Percentiles rank a stretch among this genome's conserved stretches.
phyloP scores from a whole-genome alignment of 2,888 invertebrate genomes.

The Criorhina ranunculi region DNA sequence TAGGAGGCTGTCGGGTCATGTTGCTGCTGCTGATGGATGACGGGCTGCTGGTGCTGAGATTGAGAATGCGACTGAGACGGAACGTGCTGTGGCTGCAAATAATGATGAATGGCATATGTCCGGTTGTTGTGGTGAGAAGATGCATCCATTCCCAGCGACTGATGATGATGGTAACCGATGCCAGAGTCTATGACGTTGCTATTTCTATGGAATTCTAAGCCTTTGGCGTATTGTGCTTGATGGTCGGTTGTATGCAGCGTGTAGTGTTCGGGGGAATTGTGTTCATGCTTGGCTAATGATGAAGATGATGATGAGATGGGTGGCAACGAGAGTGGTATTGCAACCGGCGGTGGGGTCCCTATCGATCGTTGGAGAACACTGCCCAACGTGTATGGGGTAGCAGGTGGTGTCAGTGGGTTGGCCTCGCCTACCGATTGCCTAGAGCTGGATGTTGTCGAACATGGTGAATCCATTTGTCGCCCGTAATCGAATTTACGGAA shows the following conservation, averaged over 20 bases:
- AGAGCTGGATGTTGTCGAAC: slow-evolving; percentile 82
- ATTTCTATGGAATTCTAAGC: slow-evolving; percentile 69
- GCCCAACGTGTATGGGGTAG: slow-evolving; percentile 80
- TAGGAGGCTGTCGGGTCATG: slow-evolving; percentile 70
- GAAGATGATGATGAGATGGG: slow-evolving; percentile 60
- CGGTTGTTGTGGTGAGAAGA: slow-evolving; percentile 59
- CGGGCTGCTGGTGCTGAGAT: slow-evolving; percentile 63
- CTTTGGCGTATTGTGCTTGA: slow-evolving; percentile 62
- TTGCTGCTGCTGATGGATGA: slow-evolving; percentile 62
- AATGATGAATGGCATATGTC: slow-evolving; percentile 74
- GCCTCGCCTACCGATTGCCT: slow-evolving; percentile 79
- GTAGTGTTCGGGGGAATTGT: slow-evolving; percentile 69
- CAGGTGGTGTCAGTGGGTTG: slow-evolving; percentile 82
- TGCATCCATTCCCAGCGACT: slow-evolving; percentile 62
- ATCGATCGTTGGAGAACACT: slow-evolving; percentile 54
- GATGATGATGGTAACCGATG: slow-evolving; percentile 63
- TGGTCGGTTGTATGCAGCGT: slow-evolving; percentile 59
- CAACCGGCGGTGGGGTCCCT: slow-evolving; percentile 62
- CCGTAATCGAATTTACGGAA: slow-evolving; percentile 79
- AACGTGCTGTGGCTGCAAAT: slow-evolving; percentile 73
- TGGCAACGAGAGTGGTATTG: slow-evolving; percentile 52
- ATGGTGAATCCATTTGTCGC: slow-evolving; percentile 82
- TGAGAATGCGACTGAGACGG: slow-evolving; percentile 57
- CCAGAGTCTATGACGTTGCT: slow-evolving; percentile 49
- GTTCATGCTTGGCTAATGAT: slow-evolving; percentile 65